Conservation (phyloP, 2,797 vertebrate genomes). For the Anisognathus igniventris region DNA sequence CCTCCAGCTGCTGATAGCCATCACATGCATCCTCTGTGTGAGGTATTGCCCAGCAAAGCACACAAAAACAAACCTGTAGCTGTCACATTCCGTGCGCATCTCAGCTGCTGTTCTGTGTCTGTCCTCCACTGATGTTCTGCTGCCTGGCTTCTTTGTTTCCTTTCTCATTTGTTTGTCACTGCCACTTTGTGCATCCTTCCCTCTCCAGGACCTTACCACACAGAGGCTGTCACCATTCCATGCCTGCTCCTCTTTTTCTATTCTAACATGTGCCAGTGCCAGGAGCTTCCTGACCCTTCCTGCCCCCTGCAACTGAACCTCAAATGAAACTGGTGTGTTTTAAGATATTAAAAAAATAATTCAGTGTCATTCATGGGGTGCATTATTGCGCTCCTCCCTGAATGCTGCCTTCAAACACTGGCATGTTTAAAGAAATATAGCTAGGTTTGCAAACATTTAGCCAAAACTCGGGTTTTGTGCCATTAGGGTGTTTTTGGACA, state of each 20-base stretch:
- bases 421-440: neutral
- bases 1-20: accelerated
- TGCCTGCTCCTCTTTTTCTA: neutral
- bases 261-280: neutral
- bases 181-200: neutral
- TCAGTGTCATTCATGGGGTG: neutral
- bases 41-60: neutral
- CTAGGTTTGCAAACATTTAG: neutral
- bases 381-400: neutral
- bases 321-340: neutral
- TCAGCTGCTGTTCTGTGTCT: neutral
- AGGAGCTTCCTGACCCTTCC: neutral
- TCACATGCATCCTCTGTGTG: accelerated
- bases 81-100: accelerated
- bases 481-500: neutral
- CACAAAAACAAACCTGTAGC: neutral
- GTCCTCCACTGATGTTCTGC: neutral
- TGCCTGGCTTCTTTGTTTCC: neutral
- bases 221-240: neutral
- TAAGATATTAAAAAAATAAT: neutral
- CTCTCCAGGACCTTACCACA: neutral
- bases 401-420: neutral
- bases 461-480: neutral
- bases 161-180: neutral
- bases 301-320: neutral